phyloP scores from a whole-genome alignment of 2,888 invertebrate species.

The Campopleginae sp. region DNA sequence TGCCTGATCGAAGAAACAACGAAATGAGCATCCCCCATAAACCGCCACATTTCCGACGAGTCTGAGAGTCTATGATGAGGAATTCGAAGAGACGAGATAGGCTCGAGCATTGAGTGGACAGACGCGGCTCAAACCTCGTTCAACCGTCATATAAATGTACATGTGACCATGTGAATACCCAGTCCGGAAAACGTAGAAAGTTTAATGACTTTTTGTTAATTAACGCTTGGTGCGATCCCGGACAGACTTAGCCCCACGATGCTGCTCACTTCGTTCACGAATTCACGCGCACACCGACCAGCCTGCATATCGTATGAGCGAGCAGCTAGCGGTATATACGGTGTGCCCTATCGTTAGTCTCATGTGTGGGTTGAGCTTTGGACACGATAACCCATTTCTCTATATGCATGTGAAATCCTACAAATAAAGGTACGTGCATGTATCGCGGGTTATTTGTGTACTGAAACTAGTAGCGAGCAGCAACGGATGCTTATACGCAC shows the following conservation, averaged over 20 bases:
- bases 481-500: constrained; percentile 74
- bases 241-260: constrained; percentile 79
- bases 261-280: constrained; percentile 76
- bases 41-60: not conserved
- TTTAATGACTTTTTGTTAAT: constrained; percentile 84
- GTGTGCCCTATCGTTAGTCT: constrained; percentile 38
- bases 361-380: constrained; percentile 62
- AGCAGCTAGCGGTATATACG: constrained; percentile 40
- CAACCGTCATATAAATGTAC: constrained; percentile 64
- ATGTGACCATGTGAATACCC: not conserved
- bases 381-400: constrained; percentile 56
- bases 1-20: not conserved
- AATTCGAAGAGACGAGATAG: constrained; percentile 56
- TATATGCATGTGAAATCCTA: constrained; percentile 1
- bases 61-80: not conserved
- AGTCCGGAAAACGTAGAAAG: constrained; percentile 80
- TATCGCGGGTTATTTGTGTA: constrained; percentile 63
- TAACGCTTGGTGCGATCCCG: constrained; percentile 78
- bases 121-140: constrained; percentile 71
- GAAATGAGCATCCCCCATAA: not conserved
- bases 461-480: constrained; percentile 58
- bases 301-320: constrained; percentile 35
- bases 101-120: constrained; percentile 70
- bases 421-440: constrained; percentile 31
- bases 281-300: constrained; percentile 44